Evolutionary conservation across 1,140 invertebrate species (phyloP).

Genomic region (Listronotus bonariensis): DNA sequence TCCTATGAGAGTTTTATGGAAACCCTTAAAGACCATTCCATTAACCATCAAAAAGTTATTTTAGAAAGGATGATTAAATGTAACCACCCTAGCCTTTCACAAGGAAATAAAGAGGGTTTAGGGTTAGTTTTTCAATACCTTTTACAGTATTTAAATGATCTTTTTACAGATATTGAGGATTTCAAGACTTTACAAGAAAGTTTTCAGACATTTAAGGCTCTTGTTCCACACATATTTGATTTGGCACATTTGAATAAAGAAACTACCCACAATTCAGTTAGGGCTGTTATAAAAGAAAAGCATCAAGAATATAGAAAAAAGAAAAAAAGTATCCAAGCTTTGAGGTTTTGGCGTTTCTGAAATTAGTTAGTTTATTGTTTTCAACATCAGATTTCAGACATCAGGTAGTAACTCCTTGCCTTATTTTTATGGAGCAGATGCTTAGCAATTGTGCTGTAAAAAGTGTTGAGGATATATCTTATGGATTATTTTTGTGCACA

Average conservation of each 20-base stretch:
- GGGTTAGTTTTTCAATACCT: conserved; percentile 70
- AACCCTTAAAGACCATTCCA: conserved; percentile 64
- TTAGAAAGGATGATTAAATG: conserved; percentile 84
- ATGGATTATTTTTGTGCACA: conserved; percentile 77
- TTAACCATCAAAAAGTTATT: conserved; percentile 69
- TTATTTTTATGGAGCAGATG: conserved; percentile 83
- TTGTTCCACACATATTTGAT: conserved; percentile 74
- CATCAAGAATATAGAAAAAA: conserved; percentile 67
- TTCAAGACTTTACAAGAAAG: conserved; percentile 57
- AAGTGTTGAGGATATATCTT: conserved; percentile 69
- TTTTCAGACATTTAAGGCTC: conserved; percentile 65
- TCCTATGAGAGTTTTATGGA: conserved; percentile 70
- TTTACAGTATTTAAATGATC: conserved; percentile 75
- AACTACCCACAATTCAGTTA: conserved; percentile 66
- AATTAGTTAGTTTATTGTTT: conserved; percentile 76
- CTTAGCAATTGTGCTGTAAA: conserved; percentile 67
- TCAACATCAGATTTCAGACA: conserved; percentile 89
- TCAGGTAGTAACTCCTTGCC: conserved; percentile 80
- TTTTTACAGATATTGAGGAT: conserved; percentile 59
- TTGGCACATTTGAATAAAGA: conserved; percentile 72
- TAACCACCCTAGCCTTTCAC: conserved; percentile 77
- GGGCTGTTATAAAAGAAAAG: conserved; percentile 76
- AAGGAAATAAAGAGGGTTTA: conserved; percentile 77
- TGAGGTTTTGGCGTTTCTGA: conserved; percentile 79
- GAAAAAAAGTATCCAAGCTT: conserved; percentile 68